A percentile compares a stretch with the other conserved stretches of the same genome.
Conservation (phyloP, 2,888 invertebrate species). For the Seira sanloemensis region DNA sequence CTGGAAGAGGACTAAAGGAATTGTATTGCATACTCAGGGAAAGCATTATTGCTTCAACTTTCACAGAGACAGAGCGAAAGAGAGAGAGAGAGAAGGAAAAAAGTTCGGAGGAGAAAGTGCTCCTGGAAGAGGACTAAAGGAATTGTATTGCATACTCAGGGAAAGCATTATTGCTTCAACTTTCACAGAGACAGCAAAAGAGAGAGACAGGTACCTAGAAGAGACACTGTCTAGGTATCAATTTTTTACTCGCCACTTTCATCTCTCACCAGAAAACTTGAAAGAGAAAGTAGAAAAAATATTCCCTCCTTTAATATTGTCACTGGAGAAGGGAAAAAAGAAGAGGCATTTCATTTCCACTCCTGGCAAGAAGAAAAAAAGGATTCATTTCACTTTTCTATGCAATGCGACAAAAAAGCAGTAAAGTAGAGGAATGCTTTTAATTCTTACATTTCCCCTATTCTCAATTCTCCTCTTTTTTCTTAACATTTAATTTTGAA, state of each 20-base stretch:
- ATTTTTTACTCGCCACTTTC: neutral
- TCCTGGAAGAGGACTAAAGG: too few relatives aligned
- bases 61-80: neutral
- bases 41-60: conserved; percentile 16
- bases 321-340: conserved; percentile 21
- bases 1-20: neutral
- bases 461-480: neutral
- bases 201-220: neutral
- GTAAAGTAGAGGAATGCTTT: conserved; percentile 20
- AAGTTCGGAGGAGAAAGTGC: conserved; percentile 27
- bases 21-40: neutral
- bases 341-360: neutral
- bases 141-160: neutral
- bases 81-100: neutral
- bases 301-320: conserved; percentile 39
- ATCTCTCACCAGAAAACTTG: neutral
- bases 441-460: conserved; percentile 5
- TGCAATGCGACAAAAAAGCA: neutral
- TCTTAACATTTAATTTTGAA: neutral
- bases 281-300: neutral
- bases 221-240: neutral
- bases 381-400: neutral
- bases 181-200: neutral
- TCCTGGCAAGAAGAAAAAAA: neutral
- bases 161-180: conserved; percentile 25